Base-by-base conservation (phyloP, 2,888 invertebrate species). In the Drosophila macrospina region DNA sequence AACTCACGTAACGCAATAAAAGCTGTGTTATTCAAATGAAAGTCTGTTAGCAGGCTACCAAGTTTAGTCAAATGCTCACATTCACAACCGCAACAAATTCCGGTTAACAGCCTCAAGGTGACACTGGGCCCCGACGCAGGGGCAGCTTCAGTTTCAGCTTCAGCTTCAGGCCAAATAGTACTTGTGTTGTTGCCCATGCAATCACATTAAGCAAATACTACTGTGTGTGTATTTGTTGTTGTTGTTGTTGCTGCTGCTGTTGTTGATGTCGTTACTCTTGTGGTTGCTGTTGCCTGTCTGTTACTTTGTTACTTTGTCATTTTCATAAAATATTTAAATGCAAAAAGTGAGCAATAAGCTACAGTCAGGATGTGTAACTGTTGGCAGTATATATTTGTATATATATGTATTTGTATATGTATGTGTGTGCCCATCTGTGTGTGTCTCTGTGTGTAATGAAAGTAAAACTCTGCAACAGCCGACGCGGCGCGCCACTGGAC, bases 261-360 rank as follows among this genome's bases (percentile, higher is more conserved):
- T 20, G 10, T 34, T 28, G 30, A 45, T 32, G n/a, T 30, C 8
- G 20, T n/a, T 44, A 15, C 8, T 26, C 51, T 11, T 42, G 16
- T 10, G 39, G 52, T 11, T 26, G 7, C 7, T 48, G 42, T 45
- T 60, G 64, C 34, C 42, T 42, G 56, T 50, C 45, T 57, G 47
- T 41, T 64, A 72, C 54, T n/a, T n/a, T 70, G 74, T 76, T 62
- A 66, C 67, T 71, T 60, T 75, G 74, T 67, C 74, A 68, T 69
- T 75, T 85, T 78, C 75, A 84, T 83, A 74, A 84, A 86, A 86
- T 87, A 83, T 83, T 83, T 80, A 86, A 80, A 81, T 79, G 74
- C 70, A 64, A 63, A 60, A 77, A 78, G 51, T 59, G 69, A 74
- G 63, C 74, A 61, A 54, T 57, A 67, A 63, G 63, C 57, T 61